phyloP scores from a whole-genome alignment of 2,888 invertebrate species.

The Cantharis rufa region DNA sequence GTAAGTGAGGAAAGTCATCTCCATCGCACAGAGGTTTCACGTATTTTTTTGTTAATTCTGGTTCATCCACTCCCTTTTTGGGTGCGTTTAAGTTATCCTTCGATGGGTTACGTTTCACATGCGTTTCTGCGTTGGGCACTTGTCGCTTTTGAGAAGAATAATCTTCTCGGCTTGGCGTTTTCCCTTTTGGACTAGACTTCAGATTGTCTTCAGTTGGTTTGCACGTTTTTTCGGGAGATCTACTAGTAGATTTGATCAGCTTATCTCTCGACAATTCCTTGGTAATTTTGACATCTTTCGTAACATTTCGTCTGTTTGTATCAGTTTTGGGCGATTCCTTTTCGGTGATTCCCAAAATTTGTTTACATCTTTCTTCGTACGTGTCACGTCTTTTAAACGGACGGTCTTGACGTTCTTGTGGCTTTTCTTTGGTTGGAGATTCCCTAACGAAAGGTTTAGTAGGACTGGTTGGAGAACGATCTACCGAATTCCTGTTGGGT shows the following conservation, averaged over 20 bases:
- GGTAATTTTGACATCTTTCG: neutral
- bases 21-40: slow-evolving; percentile 8
- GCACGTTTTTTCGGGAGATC: slow-evolving; percentile 7
- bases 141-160: slow-evolving; percentile 36
- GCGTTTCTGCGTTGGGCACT: slow-evolving; percentile 12
- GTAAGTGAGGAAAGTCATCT: slow-evolving; percentile 3
- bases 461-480: slow-evolving; percentile 48
- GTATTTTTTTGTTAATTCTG: slow-evolving; percentile 2
- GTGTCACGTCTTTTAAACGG: slow-evolving; percentile 68
- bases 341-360: slow-evolving; percentile 69
- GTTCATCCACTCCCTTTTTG: neutral
- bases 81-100: neutral
- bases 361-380: slow-evolving; percentile 72
- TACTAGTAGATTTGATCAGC: neutral
- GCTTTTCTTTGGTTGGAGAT: slow-evolving; percentile 8
- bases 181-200: slow-evolving; percentile 9
- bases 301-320: neutral
- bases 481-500: slow-evolving; percentile 43
- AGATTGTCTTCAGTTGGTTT: slow-evolving; percentile 7
- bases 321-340: slow-evolving; percentile 45
- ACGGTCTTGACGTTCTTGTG: slow-evolving; percentile 34
- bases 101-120: neutral
- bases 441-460: slow-evolving; percentile 26
- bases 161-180: slow-evolving; percentile 32
- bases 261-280: neutral